Conservation (phyloP, 2,888 invertebrate species). For the Tetranychus piercei region DNA sequence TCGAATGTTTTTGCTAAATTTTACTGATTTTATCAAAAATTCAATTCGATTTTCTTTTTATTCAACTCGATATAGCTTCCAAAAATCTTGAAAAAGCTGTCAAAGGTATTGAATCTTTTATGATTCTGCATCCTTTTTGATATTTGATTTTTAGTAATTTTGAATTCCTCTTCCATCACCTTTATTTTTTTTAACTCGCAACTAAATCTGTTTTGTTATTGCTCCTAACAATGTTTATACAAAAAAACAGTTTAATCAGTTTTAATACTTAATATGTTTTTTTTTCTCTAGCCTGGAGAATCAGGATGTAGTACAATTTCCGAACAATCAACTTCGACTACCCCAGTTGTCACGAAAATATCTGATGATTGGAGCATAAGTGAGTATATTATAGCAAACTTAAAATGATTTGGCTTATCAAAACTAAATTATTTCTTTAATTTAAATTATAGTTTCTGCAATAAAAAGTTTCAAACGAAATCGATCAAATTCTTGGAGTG, state of each 20-base stretch:
- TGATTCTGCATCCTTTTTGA: not conserved
- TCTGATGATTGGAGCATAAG: slow-evolving; percentile 9
- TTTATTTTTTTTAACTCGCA: not conserved
- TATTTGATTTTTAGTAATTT: not conserved
- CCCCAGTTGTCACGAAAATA: slow-evolving; percentile 31
- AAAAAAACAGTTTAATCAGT: too few relatives aligned
- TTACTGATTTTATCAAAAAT: too few relatives aligned
- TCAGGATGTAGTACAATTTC: slow-evolving; percentile 74
- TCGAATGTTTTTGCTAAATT: too few relatives aligned
- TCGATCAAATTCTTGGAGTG: slow-evolving; percentile 69
- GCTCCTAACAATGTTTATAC: too few relatives aligned
- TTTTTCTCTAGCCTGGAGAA: slow-evolving; percentile 43
- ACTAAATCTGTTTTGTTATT: too few relatives aligned
- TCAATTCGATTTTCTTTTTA: not conserved
- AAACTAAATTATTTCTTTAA: slow-evolving; percentile 1
- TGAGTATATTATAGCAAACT: slow-evolving; percentile 14
- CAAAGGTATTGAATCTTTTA: not conserved
- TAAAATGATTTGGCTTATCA: slow-evolving; percentile 1
- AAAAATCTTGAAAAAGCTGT: not conserved
- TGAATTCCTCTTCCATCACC: not conserved
- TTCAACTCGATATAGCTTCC: not conserved
- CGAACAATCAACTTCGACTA: slow-evolving; percentile 30
- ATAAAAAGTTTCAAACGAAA: slow-evolving; percentile 34
- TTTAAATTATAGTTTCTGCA: slow-evolving; percentile 18
- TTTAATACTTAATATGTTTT: not conserved